Conservation (phyloP, 2,797 vertebrate genomes). For the Falco cherrug region DNA sequence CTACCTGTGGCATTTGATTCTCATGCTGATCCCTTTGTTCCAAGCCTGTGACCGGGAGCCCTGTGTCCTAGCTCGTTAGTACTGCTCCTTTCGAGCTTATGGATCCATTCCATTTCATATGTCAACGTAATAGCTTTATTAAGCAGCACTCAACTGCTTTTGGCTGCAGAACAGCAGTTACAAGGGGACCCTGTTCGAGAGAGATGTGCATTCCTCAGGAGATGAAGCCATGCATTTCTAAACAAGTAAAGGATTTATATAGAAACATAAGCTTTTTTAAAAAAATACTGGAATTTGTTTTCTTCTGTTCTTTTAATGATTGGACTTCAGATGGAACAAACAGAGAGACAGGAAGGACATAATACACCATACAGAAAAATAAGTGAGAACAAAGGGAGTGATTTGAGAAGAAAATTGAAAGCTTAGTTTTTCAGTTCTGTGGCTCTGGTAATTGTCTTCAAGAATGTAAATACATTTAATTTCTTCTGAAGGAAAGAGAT, state of each 20-base stretch:
- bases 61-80: not conserved
- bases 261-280: not conserved
- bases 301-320: not conserved
- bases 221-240: not conserved
- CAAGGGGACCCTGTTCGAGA: not conserved
- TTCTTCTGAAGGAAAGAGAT: not conserved
- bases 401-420: conserved; percentile 11
- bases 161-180: not conserved
- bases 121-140: not conserved
- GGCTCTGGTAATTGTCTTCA: conserved; percentile 25
- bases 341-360: not conserved
- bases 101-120: not conserved
- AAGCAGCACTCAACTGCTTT: not conserved
- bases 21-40: not conserved
- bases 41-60: not conserved
- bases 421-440: not conserved
- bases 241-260: not conserved
- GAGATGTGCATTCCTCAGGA: not conserved
- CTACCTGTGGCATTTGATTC: not conserved
- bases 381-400: not conserved
- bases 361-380: not conserved
- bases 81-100: not conserved
- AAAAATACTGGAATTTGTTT: not conserved
- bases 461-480: conserved; percentile 10
- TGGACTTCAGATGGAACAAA: not conserved